Conservation (phyloP, 2,797 vertebrate genomes). For the Buphagus erythrorhynchus region DNA sequence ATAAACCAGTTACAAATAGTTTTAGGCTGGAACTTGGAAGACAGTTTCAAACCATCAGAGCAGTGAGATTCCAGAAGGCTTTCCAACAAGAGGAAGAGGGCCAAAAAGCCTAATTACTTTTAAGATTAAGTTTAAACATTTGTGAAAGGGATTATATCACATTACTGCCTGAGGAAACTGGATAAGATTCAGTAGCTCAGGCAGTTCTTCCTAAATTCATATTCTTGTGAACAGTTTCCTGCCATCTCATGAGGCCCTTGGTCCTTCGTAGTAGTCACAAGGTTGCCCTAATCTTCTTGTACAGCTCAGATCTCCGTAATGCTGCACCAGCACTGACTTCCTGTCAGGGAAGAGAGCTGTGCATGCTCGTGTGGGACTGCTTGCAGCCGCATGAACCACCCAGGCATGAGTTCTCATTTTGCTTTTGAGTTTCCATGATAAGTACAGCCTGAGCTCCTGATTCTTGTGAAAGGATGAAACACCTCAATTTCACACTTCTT, state of each 20-base stretch:
- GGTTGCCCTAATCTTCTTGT: background rate
- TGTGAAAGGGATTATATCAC: background rate
- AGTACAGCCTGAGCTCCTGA: background rate
- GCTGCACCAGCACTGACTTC: background rate
- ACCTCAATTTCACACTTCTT: background rate
- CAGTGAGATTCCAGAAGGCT: background rate
- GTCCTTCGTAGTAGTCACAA: background rate
- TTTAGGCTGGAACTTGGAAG: slow-evolving; percentile 17
- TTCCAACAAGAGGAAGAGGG: background rate
- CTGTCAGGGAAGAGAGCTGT: rapidly evolving
- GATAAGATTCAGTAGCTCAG: background rate
- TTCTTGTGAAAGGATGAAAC: background rate
- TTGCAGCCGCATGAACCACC: rapidly evolving
- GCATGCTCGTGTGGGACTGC: background rate
- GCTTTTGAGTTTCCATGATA: background rate
- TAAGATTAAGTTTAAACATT: background rate
- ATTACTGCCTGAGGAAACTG: background rate
- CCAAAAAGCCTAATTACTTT: slow-evolving; percentile 18
- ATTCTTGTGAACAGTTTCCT: background rate
- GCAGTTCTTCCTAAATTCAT: background rate
- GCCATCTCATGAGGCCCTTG: background rate
- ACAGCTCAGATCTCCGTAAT: background rate
- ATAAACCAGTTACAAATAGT: background rate
- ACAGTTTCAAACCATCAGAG: background rate
- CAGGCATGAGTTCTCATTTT: background rate